A percentile compares a stretch with the other conserved stretches of the same genome.
These are phyloP conservation scores for Eupithecia inturbata DNA, from an alignment of 2,888 invertebrate genomes.

Conservation along the genomic window DNA sequence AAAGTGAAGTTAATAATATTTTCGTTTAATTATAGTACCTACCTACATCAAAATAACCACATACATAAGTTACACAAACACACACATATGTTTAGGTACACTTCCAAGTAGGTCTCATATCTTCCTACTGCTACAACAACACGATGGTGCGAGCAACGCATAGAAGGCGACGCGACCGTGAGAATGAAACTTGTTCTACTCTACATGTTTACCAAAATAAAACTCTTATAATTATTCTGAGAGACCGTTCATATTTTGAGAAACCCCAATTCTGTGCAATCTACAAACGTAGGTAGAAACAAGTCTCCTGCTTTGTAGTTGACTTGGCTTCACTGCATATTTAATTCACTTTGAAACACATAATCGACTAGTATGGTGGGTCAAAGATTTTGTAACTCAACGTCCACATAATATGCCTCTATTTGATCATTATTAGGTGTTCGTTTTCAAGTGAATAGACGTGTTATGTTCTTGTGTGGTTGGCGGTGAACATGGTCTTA, in stretches of 20 bases:
- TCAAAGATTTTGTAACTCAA: conserved; percentile 45
- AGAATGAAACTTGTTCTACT: conserved; percentile 29
- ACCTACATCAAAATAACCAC: not conserved
- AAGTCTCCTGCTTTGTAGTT: conserved; percentile 12
- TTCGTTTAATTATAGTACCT: not conserved
- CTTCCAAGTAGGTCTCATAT: not conserved
- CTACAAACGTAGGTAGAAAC: conserved; percentile 14
- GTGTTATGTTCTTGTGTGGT: conserved; percentile 45
- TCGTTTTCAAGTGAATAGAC: conserved; percentile 49
- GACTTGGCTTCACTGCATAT: conserved; percentile 19
- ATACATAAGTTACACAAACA: too few relatives aligned
- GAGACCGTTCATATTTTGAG: conserved; percentile 4
- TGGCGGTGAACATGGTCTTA: conserved; percentile 39
- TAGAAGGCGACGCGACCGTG: conserved; percentile 20
- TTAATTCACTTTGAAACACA: conserved; percentile 31
- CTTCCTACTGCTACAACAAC: not conserved
- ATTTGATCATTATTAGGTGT: conserved; percentile 49
- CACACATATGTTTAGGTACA: too few relatives aligned
- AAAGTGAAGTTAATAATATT: not conserved
- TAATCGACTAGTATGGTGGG: conserved; percentile 39
- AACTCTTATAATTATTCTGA: not conserved
- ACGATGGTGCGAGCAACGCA: not conserved
- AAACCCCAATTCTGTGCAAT: conserved; percentile 1
- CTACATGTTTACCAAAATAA: conserved; percentile 5
- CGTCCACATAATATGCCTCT: conserved; percentile 41